phyloP scores from a whole-genome alignment of 1,140 invertebrate genomes.

The Stegodyphus dumicola region DNA sequence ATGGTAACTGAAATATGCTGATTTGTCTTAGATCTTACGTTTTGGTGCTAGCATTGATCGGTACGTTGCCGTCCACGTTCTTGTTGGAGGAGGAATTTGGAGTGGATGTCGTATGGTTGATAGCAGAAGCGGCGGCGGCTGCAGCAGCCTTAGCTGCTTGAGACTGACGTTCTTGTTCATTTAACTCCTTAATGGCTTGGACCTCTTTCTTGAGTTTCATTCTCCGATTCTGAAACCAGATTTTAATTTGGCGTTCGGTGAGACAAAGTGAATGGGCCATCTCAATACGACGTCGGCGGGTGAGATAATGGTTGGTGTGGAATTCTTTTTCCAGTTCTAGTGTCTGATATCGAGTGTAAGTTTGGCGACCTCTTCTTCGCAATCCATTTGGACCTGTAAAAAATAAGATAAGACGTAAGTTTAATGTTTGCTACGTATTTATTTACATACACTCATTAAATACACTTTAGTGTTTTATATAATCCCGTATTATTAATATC shows the following conservation, averaged over 20 bases:
- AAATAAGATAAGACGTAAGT: neutral
- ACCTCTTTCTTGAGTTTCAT: slow-evolving; percentile 96
- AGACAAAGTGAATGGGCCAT: slow-evolving; percentile 77
- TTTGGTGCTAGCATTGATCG: slow-evolving; percentile 35
- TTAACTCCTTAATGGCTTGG: slow-evolving; percentile 92
- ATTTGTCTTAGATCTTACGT: slow-evolving; percentile 18
- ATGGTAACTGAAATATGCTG: neutral
- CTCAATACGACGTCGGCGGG: slow-evolving; percentile 96
- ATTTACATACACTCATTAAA: neutral
- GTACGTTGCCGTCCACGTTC: slow-evolving; percentile 9
- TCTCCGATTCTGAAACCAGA: slow-evolving; percentile 98
- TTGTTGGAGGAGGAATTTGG: too few species aligned
- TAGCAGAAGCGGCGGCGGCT: neutral
- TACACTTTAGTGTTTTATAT: neutral
- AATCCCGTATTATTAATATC: too few species aligned
- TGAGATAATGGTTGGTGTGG: slow-evolving; percentile 99
- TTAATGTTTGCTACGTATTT: too few species aligned
- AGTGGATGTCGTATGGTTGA: slow-evolving; percentile 20
- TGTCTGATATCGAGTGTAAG: slow-evolving; percentile 96
- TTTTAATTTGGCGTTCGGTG: slow-evolving; percentile 81
- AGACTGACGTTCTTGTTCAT: slow-evolving; percentile 95
- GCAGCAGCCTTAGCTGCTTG: slow-evolving; percentile 81
- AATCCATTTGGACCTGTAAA: slow-evolving; percentile 88
- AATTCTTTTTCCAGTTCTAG: slow-evolving; percentile 94
- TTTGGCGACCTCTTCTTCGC: slow-evolving; percentile 92